Evolutionary conservation across 2,888 invertebrate genomes (phyloP).

Genomic region (Chloroclysta siterata): DNA sequence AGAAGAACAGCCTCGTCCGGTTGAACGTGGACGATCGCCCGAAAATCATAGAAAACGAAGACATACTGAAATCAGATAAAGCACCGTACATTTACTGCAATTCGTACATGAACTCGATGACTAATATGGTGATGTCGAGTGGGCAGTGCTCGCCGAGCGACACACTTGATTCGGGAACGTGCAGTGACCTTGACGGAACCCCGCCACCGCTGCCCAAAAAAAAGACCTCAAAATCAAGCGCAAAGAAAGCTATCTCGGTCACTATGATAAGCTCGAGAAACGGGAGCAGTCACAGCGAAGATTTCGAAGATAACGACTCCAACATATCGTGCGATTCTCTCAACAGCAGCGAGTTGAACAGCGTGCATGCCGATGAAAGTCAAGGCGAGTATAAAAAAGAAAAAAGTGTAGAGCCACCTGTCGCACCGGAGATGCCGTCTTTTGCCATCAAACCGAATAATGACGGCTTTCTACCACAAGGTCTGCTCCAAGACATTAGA

Average conservation of each 20-base stretch:
- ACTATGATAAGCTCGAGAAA: conserved; percentile 83
- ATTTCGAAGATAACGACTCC: conserved; percentile 90
- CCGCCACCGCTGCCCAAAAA: conserved; percentile 89
- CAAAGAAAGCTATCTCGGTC: conserved; percentile 83
- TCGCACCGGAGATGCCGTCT: conserved; percentile 66
- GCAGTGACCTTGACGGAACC: conserved; percentile 92
- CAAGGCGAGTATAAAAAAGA: conserved; percentile 76
- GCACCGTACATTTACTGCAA: conserved; percentile 87
- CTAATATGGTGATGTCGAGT: conserved; percentile 88
- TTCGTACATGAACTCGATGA: conserved; percentile 81
- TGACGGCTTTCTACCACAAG: conserved; percentile 86
- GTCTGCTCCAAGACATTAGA: conserved; percentile 88
- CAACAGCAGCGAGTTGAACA: conserved; percentile 88
- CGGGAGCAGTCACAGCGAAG: conserved; percentile 86
- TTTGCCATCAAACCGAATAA: conserved; percentile 63
- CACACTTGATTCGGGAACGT: conserved; percentile 93
- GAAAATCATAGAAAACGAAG: conserved; percentile 82
- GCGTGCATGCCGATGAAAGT: conserved; percentile 80
- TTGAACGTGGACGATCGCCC: conserved; percentile 83
- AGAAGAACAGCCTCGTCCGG: conserved; percentile 84
- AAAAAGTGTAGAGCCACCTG: conserved; percentile 66
- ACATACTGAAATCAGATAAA: conserved; percentile 72
- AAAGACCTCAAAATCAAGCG: conserved; percentile 81
- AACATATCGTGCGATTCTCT: conserved; percentile 93
- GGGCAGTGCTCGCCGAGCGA: conserved; percentile 94